Evolutionary conservation across 2,888 invertebrate species (phyloP).

Genomic region (Caenorhabditis sinica): DNA sequence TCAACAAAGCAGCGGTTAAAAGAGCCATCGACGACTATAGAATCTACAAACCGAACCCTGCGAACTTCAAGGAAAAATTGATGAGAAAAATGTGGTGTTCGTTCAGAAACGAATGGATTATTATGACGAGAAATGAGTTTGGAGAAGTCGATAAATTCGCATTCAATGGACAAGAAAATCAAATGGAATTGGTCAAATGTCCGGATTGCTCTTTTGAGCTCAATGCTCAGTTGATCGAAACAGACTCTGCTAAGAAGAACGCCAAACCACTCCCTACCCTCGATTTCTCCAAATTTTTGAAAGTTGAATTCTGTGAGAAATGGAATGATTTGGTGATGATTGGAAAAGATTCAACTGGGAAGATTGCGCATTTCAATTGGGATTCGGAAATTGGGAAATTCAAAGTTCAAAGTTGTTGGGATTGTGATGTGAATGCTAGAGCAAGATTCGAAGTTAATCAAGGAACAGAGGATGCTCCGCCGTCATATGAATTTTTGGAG

Average conservation of each 20-base stretch:
- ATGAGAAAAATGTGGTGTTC: constrained; percentile 28
- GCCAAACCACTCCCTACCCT: background rate
- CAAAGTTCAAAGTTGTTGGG: constrained; percentile 3
- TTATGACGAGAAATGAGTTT: constrained; percentile 28
- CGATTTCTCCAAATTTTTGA: constrained; percentile 25
- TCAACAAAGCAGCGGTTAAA: background rate
- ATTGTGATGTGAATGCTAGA: background rate
- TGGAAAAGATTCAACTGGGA: constrained; percentile 18
- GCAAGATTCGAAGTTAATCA: background rate
- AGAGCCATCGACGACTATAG: background rate
- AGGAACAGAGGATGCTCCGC: constrained; percentile 16
- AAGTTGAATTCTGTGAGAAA: constrained; percentile 41
- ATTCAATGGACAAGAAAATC: constrained; percentile 30
- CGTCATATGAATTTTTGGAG: constrained; percentile 25
- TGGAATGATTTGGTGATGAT: constrained; percentile 33
- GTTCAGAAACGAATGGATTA: constrained; percentile 20
- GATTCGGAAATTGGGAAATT: constrained; percentile 12
- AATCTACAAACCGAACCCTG: constrained; percentile 23
- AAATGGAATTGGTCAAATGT: constrained; percentile 23
- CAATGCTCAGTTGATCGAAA: background rate
- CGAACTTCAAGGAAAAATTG: constrained; percentile 22
- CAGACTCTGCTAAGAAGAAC: background rate
- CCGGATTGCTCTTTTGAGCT: constrained; percentile 14
- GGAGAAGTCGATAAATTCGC: constrained; percentile 37
- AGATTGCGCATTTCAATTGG: constrained; percentile 20